Evolutionary conservation across 2,888 invertebrate genomes (phyloP), one percentile per base, ranked within the genome.

Genomic region (Chaetoderma sp.): DNA sequence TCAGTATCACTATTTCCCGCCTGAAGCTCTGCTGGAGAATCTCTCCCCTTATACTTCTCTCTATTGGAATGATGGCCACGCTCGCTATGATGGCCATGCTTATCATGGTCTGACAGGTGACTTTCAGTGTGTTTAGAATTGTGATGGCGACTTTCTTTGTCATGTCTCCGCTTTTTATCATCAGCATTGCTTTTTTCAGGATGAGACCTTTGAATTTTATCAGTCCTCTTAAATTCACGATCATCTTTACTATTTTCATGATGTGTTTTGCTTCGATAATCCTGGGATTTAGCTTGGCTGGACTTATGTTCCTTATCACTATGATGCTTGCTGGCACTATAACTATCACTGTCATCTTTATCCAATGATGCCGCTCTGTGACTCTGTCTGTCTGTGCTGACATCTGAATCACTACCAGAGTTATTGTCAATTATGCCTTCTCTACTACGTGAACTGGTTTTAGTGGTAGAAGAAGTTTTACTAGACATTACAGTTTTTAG

Each of bases 381-480:
- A 18, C 39, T 47, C 10, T 47, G 1, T 25, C 44, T 32, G 4
- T 62, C 25, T 44, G 18, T 44, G 16, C 32, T 54, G n/a, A 13
- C 42, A 4, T 16, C 3, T 4, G 56, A 56, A 33, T 30, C 33
- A 33, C 33, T 45, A 28, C 32, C 28, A 25, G 64, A 59, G 36
- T 60, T 45, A 25, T 60, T 54, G n/a, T 44, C 33, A 47, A 44
- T 27, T 45, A 39, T 27, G 18, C 33, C 57, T 44, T 50, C n/a
- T n/a, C n/a, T n/a, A n/a, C n/a, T n/a, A n/a, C n/a, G n/a, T n/a
- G n/a, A n/a, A n/a, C n/a, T n/a, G n/a, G n/a, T n/a, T n/a, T n/a
- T n/a, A n/a, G n/a, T n/a, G n/a, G n/a, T n/a, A n/a, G n/a, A n/a
- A n/a, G n/a, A n/a, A n/a, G n/a, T n/a, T n/a, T n/a, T n/a, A n/a